phyloP scores from a whole-genome alignment of 2,113 vertebrate species.

The Gymnocephalus cernua region DNA sequence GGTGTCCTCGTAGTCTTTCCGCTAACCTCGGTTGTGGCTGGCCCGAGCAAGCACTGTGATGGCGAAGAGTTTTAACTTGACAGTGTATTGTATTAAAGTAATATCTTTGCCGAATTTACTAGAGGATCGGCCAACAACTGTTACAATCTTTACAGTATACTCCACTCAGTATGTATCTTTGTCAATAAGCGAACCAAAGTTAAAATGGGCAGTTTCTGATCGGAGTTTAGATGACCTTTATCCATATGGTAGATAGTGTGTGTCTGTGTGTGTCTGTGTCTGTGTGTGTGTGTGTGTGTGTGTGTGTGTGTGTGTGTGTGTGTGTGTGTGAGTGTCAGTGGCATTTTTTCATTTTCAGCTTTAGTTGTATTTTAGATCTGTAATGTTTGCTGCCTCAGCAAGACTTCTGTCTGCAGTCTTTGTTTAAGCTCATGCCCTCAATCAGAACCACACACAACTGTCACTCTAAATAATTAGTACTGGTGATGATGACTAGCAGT shows the following conservation, averaged over 20 bases:
- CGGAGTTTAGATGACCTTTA: conserved; percentile 31
- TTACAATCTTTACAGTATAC: neutral
- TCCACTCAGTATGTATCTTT: neutral
- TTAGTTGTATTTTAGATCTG: neutral
- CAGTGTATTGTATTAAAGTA: neutral
- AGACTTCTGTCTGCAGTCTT: neutral
- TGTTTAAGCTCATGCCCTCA: too few relatives aligned
- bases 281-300: neutral
- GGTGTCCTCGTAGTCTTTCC: neutral
- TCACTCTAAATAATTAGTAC: neutral
- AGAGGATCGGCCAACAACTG: neutral
- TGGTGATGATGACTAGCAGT: neutral
- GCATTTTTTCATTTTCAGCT: neutral
- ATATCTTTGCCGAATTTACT: conserved; percentile 1
- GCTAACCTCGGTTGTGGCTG: neutral
- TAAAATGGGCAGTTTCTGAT: conserved; percentile 6
- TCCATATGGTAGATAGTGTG: neutral
- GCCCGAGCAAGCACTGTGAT: neutral
- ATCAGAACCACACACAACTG: neutral
- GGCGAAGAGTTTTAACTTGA: neutral
- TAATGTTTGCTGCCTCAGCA: neutral
- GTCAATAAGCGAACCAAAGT: neutral
- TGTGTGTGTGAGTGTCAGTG: neutral
- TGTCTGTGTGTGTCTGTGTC: too few relatives aligned
- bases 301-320: too few relatives aligned